Evolutionary conservation across 2,797 vertebrate species (phyloP).

Genomic region (Denticeps clupeoides): DNA sequence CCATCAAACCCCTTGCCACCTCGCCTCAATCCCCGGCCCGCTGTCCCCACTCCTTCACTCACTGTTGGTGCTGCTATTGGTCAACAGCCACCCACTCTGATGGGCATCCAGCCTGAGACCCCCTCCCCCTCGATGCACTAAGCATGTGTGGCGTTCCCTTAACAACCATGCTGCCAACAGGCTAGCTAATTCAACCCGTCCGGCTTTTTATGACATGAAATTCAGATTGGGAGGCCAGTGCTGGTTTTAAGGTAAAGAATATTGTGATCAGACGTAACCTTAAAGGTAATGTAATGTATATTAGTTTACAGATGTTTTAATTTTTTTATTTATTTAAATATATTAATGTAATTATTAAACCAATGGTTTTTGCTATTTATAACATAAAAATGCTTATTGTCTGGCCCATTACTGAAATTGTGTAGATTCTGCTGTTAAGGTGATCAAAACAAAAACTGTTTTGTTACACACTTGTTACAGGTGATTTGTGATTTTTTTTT

Average conservation of each 20-base stretch:
- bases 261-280: too few relatives aligned
- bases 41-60: constrained; percentile 44
- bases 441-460: neutral
- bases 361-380: neutral
- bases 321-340: constrained; percentile 3
- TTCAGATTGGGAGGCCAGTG: too few relatives aligned
- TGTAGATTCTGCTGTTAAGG: too few relatives aligned
- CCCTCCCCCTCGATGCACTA: constrained; percentile 76
- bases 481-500: constrained; percentile 12
- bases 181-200: too few relatives aligned
- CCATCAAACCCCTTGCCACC: constrained; percentile 84
- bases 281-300: too few relatives aligned
- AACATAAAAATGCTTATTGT: too few relatives aligned
- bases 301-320: too few relatives aligned
- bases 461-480: constrained; percentile 3
- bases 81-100: constrained; percentile 67
- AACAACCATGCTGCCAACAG: neutral
- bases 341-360: neutral
- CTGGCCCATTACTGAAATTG: too few relatives aligned
- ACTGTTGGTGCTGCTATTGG: constrained; percentile 45
- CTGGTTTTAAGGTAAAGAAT: too few relatives aligned
- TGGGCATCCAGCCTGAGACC: constrained; percentile 73
- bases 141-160: constrained; percentile 11
- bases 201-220: too few relatives aligned
- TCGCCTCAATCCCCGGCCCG: constrained; percentile 83